phyloP scores from a whole-genome alignment of 1,140 invertebrate species.

The Hyles euphorbiae region DNA sequence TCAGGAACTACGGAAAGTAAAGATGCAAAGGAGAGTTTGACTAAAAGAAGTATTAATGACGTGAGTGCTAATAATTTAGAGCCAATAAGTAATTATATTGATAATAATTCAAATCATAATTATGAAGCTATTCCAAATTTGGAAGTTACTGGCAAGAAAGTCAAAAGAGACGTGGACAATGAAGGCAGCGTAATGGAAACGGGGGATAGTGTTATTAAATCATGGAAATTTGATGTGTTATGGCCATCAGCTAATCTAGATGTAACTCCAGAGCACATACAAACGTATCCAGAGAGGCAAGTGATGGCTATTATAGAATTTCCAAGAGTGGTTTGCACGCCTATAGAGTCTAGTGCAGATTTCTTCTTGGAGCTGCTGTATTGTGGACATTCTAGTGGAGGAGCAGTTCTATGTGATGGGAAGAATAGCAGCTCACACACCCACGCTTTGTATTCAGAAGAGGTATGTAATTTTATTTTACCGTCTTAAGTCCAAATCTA shows the following conservation, averaged over 20 bases:
- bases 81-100: background rate
- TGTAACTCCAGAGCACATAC: conserved; percentile 82
- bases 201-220: conserved; percentile 64
- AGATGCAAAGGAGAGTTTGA: background rate
- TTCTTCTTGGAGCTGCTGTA: conserved; percentile 86
- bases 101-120: background rate
- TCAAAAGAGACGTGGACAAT: conserved; percentile 40
- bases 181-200: conserved; percentile 58
- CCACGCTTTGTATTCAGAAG: conserved; percentile 69
- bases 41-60: background rate
- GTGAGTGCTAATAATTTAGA: background rate
- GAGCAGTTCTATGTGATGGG: conserved; percentile 66
- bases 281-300: conserved; percentile 85
- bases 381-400: conserved; percentile 80
- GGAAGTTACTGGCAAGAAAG: conserved; percentile 5
- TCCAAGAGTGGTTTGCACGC: conserved; percentile 80
- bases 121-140: background rate
- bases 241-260: conserved; percentile 85
- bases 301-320: conserved; percentile 84
- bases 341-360: conserved; percentile 79
- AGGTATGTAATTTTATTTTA: conserved; percentile 30
- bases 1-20: too few relatives aligned
- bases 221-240: conserved; percentile 82
- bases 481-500: too few relatives aligned
- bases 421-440: conserved; percentile 67